Conservation (phyloP, 1,140 invertebrate species). For the Achroia grisella region DNA sequence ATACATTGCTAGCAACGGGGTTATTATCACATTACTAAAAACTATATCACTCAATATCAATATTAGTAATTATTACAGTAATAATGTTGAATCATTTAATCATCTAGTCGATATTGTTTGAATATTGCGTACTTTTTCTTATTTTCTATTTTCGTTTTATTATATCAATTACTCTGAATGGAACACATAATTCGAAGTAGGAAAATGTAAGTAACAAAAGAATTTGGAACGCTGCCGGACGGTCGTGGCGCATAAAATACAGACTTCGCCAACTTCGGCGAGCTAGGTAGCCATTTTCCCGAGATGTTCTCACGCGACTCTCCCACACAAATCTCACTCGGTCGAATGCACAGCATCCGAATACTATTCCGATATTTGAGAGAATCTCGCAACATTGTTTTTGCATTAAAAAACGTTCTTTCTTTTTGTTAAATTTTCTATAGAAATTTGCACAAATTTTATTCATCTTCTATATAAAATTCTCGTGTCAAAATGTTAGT, state of each 20-base stretch:
- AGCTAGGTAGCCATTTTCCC: conserved; percentile 6
- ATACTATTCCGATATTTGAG: conserved; percentile 2
- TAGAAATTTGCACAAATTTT: background rate
- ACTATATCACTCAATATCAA: too few relatives aligned
- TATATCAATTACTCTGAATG: too few relatives aligned
- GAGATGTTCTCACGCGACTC: conserved; percentile 9
- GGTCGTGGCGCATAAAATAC: background rate
- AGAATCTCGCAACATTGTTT: conserved; percentile 12
- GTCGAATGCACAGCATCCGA: conserved; percentile 2
- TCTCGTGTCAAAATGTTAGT: too few relatives aligned
- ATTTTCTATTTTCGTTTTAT: too few relatives aligned
- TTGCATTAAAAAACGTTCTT: background rate
- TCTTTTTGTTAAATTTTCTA: background rate
- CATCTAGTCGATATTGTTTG: too few relatives aligned
- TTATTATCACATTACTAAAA: too few relatives aligned
- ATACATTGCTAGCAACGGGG: too few relatives aligned
- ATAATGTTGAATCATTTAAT: too few relatives aligned
- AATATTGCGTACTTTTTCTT: too few relatives aligned
- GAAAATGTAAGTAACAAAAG: background rate
- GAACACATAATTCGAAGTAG: background rate
- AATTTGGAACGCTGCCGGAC: too few relatives aligned
- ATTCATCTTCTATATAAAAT: too few relatives aligned
- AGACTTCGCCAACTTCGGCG: conserved; percentile 6
- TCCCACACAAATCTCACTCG: conserved; percentile 19
- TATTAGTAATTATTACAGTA: too few relatives aligned